Conservation (phyloP, 2,888 invertebrate species). For the Panopea generosa region DNA sequence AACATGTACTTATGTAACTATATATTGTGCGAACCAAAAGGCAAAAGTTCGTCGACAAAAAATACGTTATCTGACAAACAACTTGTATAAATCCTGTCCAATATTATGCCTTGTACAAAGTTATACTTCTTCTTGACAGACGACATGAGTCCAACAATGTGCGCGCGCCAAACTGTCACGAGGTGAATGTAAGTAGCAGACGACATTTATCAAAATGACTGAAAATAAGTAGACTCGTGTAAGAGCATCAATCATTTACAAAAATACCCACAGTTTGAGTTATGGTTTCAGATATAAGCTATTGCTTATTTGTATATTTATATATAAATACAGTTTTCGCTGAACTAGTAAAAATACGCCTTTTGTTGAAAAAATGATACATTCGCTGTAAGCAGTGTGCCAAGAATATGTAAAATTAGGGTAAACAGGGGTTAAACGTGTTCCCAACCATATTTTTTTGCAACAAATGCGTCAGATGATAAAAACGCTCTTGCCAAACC, state of each 20-base stretch:
- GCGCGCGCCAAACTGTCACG: constrained; percentile 64
- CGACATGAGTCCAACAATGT: constrained; percentile 45
- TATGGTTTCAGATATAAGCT: constrained; percentile 18
- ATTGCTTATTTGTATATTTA: constrained; percentile 5
- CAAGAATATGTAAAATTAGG: constrained; percentile 15
- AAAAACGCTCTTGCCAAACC: constrained; percentile 39
- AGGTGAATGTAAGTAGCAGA: constrained; percentile 55
- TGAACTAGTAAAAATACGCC: too few relatives aligned
- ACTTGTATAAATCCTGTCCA: constrained; percentile 4
- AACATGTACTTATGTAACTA: too few relatives aligned
- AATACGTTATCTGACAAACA: not conserved
- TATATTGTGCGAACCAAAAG: too few relatives aligned
- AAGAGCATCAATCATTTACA: constrained; percentile 44
- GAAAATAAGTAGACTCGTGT: constrained; percentile 55
- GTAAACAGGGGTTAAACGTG: constrained; percentile 4
- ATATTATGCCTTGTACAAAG: constrained; percentile 19
- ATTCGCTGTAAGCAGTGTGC: too few relatives aligned
- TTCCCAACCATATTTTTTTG: constrained; percentile 18
- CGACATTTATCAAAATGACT: constrained; percentile 62
- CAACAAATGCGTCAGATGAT: constrained; percentile 46
- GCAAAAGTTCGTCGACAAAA: too few relatives aligned
- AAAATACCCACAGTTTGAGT: constrained; percentile 36
- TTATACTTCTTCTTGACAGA: constrained; percentile 46
- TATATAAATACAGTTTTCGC: not conserved
- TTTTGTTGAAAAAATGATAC: too few relatives aligned